These are phyloP conservation scores for Brachionus calyciflorus DNA, from an alignment of 1,140 invertebrate genomes.

Conservation along the genomic window DNA sequence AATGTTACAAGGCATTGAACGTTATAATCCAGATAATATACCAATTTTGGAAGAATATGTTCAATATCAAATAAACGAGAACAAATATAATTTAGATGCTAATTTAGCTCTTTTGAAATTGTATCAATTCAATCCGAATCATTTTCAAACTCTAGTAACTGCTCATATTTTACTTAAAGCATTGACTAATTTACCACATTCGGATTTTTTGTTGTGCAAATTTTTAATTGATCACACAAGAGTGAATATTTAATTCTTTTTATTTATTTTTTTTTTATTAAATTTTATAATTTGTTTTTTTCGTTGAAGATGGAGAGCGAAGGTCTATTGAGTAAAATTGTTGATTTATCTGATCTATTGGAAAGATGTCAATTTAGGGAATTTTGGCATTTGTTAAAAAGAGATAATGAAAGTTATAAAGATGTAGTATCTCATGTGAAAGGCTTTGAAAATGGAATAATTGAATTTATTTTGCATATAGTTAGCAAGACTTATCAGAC, in stretches of 20 bases:
- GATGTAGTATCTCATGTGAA: conserved; percentile 65
- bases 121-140: conserved; percentile 90
- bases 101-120: conserved; percentile 78
- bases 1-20: conserved; percentile 46
- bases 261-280: no score
- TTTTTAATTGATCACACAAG: conserved; percentile 81
- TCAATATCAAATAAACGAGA: conserved; percentile 83
- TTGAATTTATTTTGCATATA: conserved; percentile 95
- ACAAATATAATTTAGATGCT: conserved; percentile 90
- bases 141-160: conserved; percentile 75
- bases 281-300: not conserved
- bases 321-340: conserved; percentile 77
- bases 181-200: conserved; percentile 89
- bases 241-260: no score
- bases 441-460: conserved; percentile 91
- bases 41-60: conserved; percentile 84
- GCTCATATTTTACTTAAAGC: conserved; percentile 85
- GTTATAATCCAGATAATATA: conserved; percentile 88
- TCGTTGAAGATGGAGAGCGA: conserved; percentile 70
- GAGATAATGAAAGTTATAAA: conserved; percentile 56
- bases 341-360: conserved; percentile 81
- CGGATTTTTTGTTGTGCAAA: conserved; percentile 93
- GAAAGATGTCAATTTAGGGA: conserved; percentile 87
- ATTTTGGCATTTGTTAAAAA: conserved; percentile 70
- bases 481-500: conserved; percentile 93